A percentile compares a stretch with the other conserved stretches of the same genome.
These are phyloP conservation scores for Sinelater perroti DNA, from an alignment of 2,888 invertebrate genomes.

Conservation along the genomic window DNA sequence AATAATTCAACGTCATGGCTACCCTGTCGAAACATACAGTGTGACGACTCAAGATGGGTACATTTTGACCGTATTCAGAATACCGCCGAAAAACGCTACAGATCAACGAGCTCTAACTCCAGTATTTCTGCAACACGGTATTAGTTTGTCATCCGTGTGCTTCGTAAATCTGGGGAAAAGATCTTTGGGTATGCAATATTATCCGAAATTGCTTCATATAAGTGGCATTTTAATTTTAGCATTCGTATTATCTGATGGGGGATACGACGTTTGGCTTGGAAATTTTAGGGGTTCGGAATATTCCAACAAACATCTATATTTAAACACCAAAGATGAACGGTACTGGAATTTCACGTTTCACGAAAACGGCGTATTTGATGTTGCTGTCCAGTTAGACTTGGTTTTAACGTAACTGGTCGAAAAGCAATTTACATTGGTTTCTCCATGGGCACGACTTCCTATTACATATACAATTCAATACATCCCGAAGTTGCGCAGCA, in stretches of 20 bases:
- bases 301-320: slow-evolving; percentile 52
- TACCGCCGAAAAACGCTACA: slow-evolving; percentile 43
- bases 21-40: slow-evolving; percentile 51
- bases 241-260: slow-evolving; percentile 63
- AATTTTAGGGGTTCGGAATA: slow-evolving; percentile 59
- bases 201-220: no score
- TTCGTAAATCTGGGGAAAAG: slow-evolving; percentile 50
- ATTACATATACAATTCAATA: slow-evolving; percentile 66
- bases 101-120: slow-evolving; percentile 41
- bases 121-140: slow-evolving; percentile 53
- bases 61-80: slow-evolving; percentile 50
- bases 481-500: slow-evolving; percentile 65
- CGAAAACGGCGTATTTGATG: slow-evolving; percentile 68
- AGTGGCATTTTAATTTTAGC: slow-evolving; percentile 41
- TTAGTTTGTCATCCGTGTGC: slow-evolving; percentile 50
- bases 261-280: slow-evolving; percentile 66
- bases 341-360: slow-evolving; percentile 62
- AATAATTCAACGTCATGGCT: slow-evolving; percentile 51
- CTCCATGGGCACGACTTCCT: slow-evolving; percentile 68
- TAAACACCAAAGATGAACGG: slow-evolving; percentile 50
- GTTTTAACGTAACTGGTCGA: slow-evolving; percentile 59
- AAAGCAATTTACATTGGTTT: slow-evolving; percentile 65
- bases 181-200: slow-evolving; percentile 17
- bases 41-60: slow-evolving; percentile 53
- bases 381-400: slow-evolving; percentile 66